Conservation (phyloP, 2,797 vertebrate genomes). For the Poecilia wingei region DNA sequence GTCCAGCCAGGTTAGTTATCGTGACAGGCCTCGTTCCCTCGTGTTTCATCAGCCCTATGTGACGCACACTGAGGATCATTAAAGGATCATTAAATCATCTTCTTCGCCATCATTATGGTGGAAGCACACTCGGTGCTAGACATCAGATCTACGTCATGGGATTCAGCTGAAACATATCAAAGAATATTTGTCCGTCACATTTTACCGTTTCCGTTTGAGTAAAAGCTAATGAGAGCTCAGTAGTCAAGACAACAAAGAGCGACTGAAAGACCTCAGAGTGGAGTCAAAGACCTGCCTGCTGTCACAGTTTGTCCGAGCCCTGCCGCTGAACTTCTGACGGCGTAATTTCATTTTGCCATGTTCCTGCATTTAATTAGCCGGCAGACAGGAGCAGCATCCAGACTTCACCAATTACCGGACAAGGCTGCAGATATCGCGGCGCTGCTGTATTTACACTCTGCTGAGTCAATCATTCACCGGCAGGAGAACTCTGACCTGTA, state of each 20-base stretch:
- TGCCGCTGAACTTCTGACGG: constrained; percentile 27
- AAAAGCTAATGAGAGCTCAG: constrained; percentile 28
- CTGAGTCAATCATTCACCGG: constrained; percentile 52
- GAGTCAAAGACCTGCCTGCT: constrained; percentile 13
- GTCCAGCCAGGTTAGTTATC: no score
- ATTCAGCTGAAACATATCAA: neutral
- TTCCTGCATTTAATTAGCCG: constrained; percentile 50
- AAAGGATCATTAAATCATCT: neutral
- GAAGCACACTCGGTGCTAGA: neutral
- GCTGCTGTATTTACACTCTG: constrained; percentile 11
- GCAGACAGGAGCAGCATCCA: constrained; percentile 21
- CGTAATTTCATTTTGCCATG: constrained; percentile 32
- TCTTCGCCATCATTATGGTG: neutral
- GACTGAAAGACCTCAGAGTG: neutral
- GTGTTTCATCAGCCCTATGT: neutral
- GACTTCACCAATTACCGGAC: constrained; percentile 1
- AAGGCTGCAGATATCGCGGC: neutral
- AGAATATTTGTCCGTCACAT: constrained; percentile 11
- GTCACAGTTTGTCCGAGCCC: constrained; percentile 37
- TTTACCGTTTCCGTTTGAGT: constrained; percentile 23
- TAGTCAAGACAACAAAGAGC: constrained; percentile 31
- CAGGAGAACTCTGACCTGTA: constrained; percentile 44
- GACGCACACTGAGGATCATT: neutral
- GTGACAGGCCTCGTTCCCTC: neutral
- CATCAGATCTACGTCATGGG: neutral